A percentile compares a stretch with the other conserved stretches of the same genome.
Evolutionary conservation across 2,797 vertebrate species (phyloP).

Genomic region (Parotocinclus haroldoi): DNA sequence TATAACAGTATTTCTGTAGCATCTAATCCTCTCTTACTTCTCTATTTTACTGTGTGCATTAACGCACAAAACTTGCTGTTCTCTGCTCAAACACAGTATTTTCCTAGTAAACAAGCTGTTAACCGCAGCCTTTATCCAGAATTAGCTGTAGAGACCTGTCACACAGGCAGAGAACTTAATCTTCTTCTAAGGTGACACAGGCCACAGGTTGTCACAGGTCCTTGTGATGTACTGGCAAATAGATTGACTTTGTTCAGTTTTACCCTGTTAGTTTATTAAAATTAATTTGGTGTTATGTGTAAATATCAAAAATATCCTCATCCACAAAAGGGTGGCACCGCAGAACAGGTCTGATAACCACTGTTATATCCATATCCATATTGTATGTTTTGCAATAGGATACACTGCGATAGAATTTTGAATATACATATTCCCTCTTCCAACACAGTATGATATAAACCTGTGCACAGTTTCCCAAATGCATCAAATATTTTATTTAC

Average conservation of each 20-base stretch:
- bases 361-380: too few species aligned
- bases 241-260: slow-evolving; percentile 1
- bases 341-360: too few species aligned
- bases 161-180: slow-evolving; percentile 8
- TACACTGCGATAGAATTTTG: too few species aligned
- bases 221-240: not conserved
- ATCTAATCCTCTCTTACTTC: slow-evolving; percentile 22
- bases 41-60: slow-evolving; percentile 16
- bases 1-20: slow-evolving; percentile 21
- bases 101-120: slow-evolving; percentile 9
- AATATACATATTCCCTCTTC: too few species aligned
- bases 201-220: slow-evolving; percentile 7
- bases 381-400: too few species aligned
- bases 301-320: too few species aligned
- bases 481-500: too few species aligned
- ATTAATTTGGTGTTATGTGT: too few species aligned
- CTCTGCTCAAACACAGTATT: slow-evolving; percentile 24
- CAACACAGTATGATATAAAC: too few species aligned
- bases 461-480: too few species aligned
- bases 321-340: too few species aligned
- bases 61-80: slow-evolving; percentile 15
- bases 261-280: too few species aligned
- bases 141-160: not conserved
- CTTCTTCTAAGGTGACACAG: slow-evolving; percentile 3
- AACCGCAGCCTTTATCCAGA: not conserved